Evolutionary conservation across 2,113 vertebrate species (phyloP).

Genomic region (Toxostoma redivivum): DNA sequence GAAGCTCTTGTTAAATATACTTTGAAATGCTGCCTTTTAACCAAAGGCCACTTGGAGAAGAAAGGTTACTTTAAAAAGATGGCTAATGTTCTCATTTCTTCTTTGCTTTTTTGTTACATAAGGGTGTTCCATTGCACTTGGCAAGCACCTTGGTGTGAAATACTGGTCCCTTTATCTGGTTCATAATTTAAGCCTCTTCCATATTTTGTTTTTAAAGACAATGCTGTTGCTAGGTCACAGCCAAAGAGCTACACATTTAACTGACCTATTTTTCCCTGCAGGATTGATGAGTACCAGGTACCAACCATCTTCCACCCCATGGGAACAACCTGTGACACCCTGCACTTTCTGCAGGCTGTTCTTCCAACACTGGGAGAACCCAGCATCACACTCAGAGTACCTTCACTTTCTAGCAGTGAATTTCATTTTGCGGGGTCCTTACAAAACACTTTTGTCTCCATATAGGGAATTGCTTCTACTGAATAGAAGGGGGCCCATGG

Average conservation of each 20-base stretch:
- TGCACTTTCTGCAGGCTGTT: neutral
- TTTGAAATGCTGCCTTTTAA: neutral
- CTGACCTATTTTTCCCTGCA: neutral
- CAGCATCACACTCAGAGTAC: neutral
- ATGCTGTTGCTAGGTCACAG: neutral
- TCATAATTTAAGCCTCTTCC: neutral
- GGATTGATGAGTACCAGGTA: rapidly evolving
- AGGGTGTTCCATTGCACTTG: neutral
- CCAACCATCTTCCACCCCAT: rapidly evolving
- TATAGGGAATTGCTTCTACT: neutral
- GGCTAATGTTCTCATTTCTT: neutral
- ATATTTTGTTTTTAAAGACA: neutral
- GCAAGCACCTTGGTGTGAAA: neutral
- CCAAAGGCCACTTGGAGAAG: neutral
- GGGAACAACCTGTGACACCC: neutral
- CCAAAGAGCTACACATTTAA: neutral
- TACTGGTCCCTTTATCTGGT: neutral
- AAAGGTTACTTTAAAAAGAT: neutral
- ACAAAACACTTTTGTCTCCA: neutral
- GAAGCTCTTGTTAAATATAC: neutral
- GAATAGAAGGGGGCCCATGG: rapidly evolving
- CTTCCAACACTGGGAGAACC: neutral
- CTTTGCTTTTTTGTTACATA: neutral
- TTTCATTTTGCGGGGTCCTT: neutral
- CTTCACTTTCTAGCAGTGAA: neutral